Base-by-base conservation (phyloP, 2,113 vertebrate genomes). In the Noturus placidus region DNA sequence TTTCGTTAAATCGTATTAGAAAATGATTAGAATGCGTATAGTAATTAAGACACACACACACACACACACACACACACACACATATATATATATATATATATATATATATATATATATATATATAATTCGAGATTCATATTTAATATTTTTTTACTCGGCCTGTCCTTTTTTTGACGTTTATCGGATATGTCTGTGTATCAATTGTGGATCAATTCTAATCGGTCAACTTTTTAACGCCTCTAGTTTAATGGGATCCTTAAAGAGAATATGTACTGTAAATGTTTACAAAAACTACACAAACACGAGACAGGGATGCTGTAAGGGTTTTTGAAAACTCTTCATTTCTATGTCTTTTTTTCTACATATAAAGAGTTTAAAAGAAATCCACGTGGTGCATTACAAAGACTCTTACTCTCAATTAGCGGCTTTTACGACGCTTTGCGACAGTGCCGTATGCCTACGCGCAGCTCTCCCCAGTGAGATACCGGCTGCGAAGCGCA, bases 401-500 rank as follows among this genome's bases (percentile, higher is more conserved):
- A 90, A 88, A 88, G 81, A 77, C 83, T 42, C n/a, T 56, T 87
- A 42, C 82, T 67, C 74, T 50, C 63, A 54, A 86, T 84, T 46
- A 85, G 61, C 70, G 63, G 72, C 52, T 59, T 90, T 90, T 69
- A 78, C 92, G 94, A 94, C 95, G 74, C 46, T 96, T 96, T 96
- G 87, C 95, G 95, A 95, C 95, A 95, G 88, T 95, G 93, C 94
- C 93, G 93, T 92, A 76, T 77, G 76, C 27, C 72, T 91, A 92
- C 91, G 89, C 92, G 35, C 90, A 87, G 92, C 92, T 94, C 91
- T 94, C 91, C 92, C 72, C 92, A 94, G 91, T 93, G 93, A 95
- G 92, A 95, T 92, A 95, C 95, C 95, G 95, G 95, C 92, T 94
- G 93, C 89, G 93, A 93, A 92, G 93, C 94, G 94, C 93, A 94